These are phyloP conservation scores for Cheilosia scutellata DNA, from an alignment of 2,888 invertebrate species.

Conservation along the genomic window DNA sequence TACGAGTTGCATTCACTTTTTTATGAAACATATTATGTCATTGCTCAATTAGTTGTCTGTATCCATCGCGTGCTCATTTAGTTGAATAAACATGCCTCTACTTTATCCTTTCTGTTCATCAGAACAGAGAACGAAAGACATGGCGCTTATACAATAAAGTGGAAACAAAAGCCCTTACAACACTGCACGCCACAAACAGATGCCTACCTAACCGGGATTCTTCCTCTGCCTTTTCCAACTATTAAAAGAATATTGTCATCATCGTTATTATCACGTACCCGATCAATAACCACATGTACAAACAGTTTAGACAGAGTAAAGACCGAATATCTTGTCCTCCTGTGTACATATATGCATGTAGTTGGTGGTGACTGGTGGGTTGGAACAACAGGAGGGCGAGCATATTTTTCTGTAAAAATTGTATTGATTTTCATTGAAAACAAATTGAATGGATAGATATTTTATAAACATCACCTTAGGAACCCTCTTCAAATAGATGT, in stretches of 20 bases:
- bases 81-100: slow-evolving; percentile 67
- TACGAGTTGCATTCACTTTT: slow-evolving; percentile 1
- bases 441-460: slow-evolving; percentile 52
- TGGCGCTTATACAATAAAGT: slow-evolving; percentile 62
- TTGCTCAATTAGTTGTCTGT: slow-evolving; percentile 66
- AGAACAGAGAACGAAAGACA: slow-evolving; percentile 50
- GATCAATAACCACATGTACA: slow-evolving; percentile 69
- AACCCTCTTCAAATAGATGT: slow-evolving; percentile 31
- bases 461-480: slow-evolving; percentile 55
- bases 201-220: slow-evolving; percentile 34
- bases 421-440: slow-evolving; percentile 61
- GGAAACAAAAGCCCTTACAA: slow-evolving; percentile 56
- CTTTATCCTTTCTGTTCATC: slow-evolving; percentile 45
- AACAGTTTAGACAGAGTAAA: slow-evolving; percentile 46
- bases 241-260: slow-evolving; percentile 71
- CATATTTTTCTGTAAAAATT: slow-evolving; percentile 36
- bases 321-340: slow-evolving; percentile 43
- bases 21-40: slow-evolving; percentile 53
- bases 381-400: slow-evolving; percentile 18
- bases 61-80: slow-evolving; percentile 67
- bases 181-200: slow-evolving; percentile 40
- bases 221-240: slow-evolving; percentile 41
- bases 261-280: slow-evolving; percentile 66
- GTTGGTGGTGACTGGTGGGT: slow-evolving; percentile 21
- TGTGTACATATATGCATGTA: slow-evolving; percentile 23